Conservation (phyloP, 2,888 invertebrate genomes). For the Trypoxylon attenuatum region DNA sequence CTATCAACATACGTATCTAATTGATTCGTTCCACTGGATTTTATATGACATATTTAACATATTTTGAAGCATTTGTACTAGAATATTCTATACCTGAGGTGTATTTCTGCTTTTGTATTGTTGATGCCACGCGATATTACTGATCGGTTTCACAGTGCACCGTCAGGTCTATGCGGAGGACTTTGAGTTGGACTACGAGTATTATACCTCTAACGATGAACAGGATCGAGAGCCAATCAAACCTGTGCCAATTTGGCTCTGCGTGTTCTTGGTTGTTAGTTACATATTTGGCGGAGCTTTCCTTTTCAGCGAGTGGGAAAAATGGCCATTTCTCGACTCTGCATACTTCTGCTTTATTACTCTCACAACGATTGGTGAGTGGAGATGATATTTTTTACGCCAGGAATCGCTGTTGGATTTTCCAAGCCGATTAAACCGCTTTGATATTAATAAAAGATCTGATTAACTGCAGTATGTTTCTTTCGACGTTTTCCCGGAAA, state of each 20-base stretch:
- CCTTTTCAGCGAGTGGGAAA: conserved; percentile 90
- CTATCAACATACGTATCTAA: not conserved
- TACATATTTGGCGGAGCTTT: conserved; percentile 93
- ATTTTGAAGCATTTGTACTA: not conserved
- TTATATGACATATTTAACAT: too few species aligned
- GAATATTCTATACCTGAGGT: too few species aligned
- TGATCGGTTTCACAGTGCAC: conserved; percentile 81
- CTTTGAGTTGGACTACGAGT: conserved; percentile 79
- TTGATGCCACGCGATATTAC: too few species aligned
- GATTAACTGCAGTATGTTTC: too few species aligned
- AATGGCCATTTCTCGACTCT: conserved; percentile 90
- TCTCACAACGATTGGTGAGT: conserved; percentile 89
- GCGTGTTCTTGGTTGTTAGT: conserved; percentile 90
- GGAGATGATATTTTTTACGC: too few species aligned
- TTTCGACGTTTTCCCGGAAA: too few species aligned
- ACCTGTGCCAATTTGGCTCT: conserved; percentile 93
- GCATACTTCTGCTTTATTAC: conserved; percentile 97
- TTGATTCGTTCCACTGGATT: too few species aligned
- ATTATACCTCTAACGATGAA: conserved; percentile 75
- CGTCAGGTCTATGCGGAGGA: conserved; percentile 79
- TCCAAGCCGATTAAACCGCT: too few species aligned
- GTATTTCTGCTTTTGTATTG: too few species aligned
- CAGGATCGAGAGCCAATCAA: conserved; percentile 75
- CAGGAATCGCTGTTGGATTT: too few species aligned
- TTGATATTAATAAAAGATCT: too few species aligned